phyloP scores from a whole-genome alignment of 2,888 invertebrate species.

The Cephus pygmeus region DNA sequence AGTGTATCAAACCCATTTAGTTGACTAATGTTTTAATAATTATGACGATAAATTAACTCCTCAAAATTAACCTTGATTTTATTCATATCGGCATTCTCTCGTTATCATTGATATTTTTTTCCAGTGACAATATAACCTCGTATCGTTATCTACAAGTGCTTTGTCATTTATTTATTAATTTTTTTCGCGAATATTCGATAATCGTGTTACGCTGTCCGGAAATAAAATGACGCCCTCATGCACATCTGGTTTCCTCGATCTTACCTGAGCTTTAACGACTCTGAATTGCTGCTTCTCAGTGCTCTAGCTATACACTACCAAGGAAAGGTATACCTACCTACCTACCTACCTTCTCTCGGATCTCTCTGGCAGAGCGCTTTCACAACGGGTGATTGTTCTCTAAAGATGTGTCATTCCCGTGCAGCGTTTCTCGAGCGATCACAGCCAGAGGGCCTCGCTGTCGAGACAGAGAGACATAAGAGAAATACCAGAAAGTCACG shows the following conservation, averaged over 20 bases:
- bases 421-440: slow-evolving; percentile 6
- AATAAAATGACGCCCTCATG: neutral
- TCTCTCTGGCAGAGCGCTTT: slow-evolving; percentile 33
- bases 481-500: slow-evolving; percentile 41
- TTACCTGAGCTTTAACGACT: neutral
- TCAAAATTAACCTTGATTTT: neutral
- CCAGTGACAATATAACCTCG: neutral
- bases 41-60: neutral
- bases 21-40: neutral
- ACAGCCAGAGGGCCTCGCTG: slow-evolving; percentile 29
- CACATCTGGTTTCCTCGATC: neutral
- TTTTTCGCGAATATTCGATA: neutral
- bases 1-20: neutral
- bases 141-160: neutral
- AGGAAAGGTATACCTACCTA: neutral
- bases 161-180: neutral
- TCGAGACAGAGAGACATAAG: slow-evolving; percentile 17
- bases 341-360: neutral
- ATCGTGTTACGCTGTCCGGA: neutral
- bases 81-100: neutral
- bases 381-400: slow-evolving; percentile 51
- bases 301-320: neutral
- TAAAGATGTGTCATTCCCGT: slow-evolving; percentile 45
- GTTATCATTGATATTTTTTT: neutral
- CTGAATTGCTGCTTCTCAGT: neutral